Conservation (phyloP, 2,888 invertebrate species). For the Venustoraphidia nigricollis region DNA sequence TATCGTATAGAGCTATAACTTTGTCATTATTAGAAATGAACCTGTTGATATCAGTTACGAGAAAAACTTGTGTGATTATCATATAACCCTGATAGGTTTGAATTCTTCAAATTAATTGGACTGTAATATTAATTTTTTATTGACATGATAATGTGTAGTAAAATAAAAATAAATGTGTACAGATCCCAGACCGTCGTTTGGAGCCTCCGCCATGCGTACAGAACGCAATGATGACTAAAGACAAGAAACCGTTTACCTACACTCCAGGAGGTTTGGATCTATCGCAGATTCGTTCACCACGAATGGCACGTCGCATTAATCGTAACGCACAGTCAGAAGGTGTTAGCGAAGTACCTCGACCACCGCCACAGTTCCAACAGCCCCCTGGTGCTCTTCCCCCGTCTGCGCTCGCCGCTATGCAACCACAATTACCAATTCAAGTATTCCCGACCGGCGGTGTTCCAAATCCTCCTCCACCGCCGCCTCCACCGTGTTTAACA, state of each 20-base stretch:
- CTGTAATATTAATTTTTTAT: too few species aligned
- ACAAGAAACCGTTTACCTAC: conserved; percentile 94
- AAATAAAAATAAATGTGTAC: conserved; percentile 2
- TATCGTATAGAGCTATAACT: too few species aligned
- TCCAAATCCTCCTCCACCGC: conserved; percentile 21
- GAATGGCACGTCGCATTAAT: conserved; percentile 68
- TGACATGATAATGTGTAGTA: too few species aligned
- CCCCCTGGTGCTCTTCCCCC: conserved; percentile 39
- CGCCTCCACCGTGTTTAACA: conserved; percentile 15
- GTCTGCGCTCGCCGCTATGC: conserved; percentile 42
- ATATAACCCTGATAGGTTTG: too few species aligned
- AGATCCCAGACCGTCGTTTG: conserved; percentile 18
- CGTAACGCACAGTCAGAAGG: conserved; percentile 59
- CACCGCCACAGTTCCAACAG: conserved; percentile 31
- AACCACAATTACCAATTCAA: conserved; percentile 47
- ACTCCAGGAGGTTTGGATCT: conserved; percentile 85
- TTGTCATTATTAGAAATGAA: too few species aligned
- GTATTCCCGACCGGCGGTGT: conserved; percentile 35
- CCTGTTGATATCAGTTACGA: too few species aligned
- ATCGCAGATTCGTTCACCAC: conserved; percentile 77
- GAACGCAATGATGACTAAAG: conserved; percentile 89
- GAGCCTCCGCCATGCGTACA: conserved; percentile 83
- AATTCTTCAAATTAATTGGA: too few species aligned
- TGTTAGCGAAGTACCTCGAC: conserved; percentile 33
- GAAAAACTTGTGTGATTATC: too few species aligned